Evolutionary conservation across 2,797 vertebrate genomes (phyloP), one percentile per base, ranked within the genome.

Genomic region (Cephalopachus bancanus): DNA sequence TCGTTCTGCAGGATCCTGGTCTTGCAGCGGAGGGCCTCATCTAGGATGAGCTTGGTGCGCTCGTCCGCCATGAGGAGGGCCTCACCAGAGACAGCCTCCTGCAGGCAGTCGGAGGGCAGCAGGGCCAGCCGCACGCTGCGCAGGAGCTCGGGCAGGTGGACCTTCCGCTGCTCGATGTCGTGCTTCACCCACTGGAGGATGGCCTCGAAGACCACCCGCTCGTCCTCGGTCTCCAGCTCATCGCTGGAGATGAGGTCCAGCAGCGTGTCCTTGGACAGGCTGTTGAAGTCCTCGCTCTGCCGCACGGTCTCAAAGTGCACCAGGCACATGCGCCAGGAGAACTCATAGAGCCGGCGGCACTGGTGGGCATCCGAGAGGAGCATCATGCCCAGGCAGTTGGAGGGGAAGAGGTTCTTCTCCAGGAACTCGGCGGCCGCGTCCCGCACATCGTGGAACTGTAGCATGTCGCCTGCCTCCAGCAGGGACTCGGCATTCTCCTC

Each of bases 301-400:
- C 99, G 98, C n/a, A 99, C 98, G 0, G 99, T 98, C 98, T 99
- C 99, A 2, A 99, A 99, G 98, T 99, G 99, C 67, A 99, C 98
- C 89, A 99, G 98, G 98, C 99, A 99, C 99, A 99, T 99, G 97
- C 99, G 98, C 99, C 99, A 99, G 1, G 99, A 99, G 62, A 99
- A 98, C 96, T 99, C 99, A 0, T 99, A 99, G 55, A 99, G 99
- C 14, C 99, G 98, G 91, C 99, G 99, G 97, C 99, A 99, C 98
- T 99, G 99, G 95, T 99, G 99, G 19, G 99, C 99, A 0, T 99
- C 99, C 0, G 99, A 99, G 17, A 99, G 98, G 97, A 99, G 98
- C 99, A 99, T 99, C 99, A 99, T 99, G 94, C 99, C 99, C 97
- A 99, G 98, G 98, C 99, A 99, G 98, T 99, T 99, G 96, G 99